A percentile compares a stretch with the other conserved stretches of the same genome.
These are phyloP conservation scores for Brachyopa scutellaris DNA, from an alignment of 2,888 invertebrate genomes.

Conservation along the genomic window DNA sequence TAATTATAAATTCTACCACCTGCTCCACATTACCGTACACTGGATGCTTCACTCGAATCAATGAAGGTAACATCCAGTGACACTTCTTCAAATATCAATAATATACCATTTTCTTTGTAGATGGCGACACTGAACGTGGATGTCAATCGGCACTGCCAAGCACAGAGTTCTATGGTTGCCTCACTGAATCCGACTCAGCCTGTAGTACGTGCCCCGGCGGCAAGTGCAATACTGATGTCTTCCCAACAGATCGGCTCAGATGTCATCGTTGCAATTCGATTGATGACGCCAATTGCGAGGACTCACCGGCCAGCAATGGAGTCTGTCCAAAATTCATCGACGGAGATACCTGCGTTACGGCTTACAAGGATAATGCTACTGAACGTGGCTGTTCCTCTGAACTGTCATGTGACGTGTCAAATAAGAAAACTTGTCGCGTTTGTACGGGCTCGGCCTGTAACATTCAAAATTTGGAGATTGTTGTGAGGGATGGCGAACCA, in stretches of 20 bases:
- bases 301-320: slow-evolving; percentile 74
- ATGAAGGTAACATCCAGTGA: slow-evolving; percentile 73
- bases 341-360: slow-evolving; percentile 76
- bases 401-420: slow-evolving; percentile 75
- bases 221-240: slow-evolving; percentile 77
- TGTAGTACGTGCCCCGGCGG: slow-evolving; percentile 76
- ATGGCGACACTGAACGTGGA: slow-evolving; percentile 77
- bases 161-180: slow-evolving; percentile 75
- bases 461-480: slow-evolving; percentile 74
- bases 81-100: background rate
- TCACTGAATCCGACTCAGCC: slow-evolving; percentile 71
- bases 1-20: slow-evolving; percentile 64
- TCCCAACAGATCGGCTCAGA: slow-evolving; percentile 74
- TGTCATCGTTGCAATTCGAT: slow-evolving; percentile 78
- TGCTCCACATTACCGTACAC: slow-evolving; percentile 77
- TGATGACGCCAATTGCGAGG: slow-evolving; percentile 72
- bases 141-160: slow-evolving; percentile 75
- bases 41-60: slow-evolving; percentile 77
- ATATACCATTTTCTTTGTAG: slow-evolving; percentile 20
- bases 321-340: slow-evolving; percentile 76
- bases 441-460: slow-evolving; percentile 77
- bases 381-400: slow-evolving; percentile 78
- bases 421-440: slow-evolving; percentile 74
- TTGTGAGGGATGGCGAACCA: slow-evolving; percentile 75
- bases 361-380: slow-evolving; percentile 74